phyloP scores from a whole-genome alignment of 2,888 invertebrate genomes.

The Parthenolecanium corni region DNA sequence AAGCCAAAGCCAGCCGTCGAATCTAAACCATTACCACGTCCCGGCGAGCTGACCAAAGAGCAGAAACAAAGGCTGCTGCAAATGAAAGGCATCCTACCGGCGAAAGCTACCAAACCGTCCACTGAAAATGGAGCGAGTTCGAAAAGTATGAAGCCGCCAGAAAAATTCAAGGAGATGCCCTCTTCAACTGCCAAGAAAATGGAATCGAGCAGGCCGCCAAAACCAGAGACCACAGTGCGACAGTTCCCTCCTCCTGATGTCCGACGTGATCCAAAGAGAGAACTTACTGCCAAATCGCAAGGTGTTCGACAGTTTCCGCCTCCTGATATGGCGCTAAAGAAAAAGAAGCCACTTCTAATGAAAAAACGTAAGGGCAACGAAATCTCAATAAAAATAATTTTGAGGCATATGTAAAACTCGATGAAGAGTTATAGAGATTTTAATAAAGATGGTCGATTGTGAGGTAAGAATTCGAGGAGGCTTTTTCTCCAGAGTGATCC shows the following conservation, averaged over 20 bases:
- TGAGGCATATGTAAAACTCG: too few relatives aligned
- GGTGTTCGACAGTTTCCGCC: slow-evolving; percentile 40
- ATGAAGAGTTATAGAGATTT: too few relatives aligned
- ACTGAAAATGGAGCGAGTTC: background rate
- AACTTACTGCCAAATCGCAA: too few relatives aligned
- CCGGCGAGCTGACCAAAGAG: too few relatives aligned
- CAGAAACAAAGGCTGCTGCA: background rate
- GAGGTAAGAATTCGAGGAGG: too few relatives aligned
- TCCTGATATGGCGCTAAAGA: slow-evolving; percentile 36
- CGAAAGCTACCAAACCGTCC: background rate
- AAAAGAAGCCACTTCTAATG: slow-evolving; percentile 29
- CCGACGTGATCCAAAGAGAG: too few relatives aligned
- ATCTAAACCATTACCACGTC: too few relatives aligned
- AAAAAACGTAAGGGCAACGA: too few relatives aligned
- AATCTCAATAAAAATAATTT: too few relatives aligned
- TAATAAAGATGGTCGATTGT: too few relatives aligned
- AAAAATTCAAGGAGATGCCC: background rate
- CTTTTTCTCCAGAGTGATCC: too few relatives aligned
- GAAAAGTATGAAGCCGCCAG: background rate
- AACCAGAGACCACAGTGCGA: slow-evolving; percentile 40
- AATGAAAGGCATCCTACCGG: background rate
- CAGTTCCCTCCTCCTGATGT: slow-evolving; percentile 38
- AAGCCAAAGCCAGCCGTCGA: too few relatives aligned
- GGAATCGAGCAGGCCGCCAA: slow-evolving; percentile 37
- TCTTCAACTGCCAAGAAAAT: slow-evolving; percentile 12